phyloP scores from a whole-genome alignment of 2,888 invertebrate species.

The Tenthredo notha region DNA sequence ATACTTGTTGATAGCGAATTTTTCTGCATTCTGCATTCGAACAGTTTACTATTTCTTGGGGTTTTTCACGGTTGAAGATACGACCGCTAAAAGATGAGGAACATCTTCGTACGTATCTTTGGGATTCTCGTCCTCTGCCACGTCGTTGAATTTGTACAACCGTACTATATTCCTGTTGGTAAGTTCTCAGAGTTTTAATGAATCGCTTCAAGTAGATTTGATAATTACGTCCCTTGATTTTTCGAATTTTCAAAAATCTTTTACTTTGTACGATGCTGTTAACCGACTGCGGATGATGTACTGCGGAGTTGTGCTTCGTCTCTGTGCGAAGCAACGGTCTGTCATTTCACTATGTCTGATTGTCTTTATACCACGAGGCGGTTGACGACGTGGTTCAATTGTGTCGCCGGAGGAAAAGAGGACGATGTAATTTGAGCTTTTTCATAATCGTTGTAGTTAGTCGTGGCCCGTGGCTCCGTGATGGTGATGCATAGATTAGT shows the following conservation, averaged over 20 bases:
- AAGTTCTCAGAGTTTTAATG: not conserved
- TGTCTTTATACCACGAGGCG: constrained; percentile 36
- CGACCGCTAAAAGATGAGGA: constrained; percentile 27
- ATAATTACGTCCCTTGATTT: not conserved
- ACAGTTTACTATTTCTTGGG: not conserved
- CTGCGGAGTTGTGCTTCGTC: not conserved
- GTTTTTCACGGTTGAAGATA: not conserved
- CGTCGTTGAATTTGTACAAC: constrained; percentile 27
- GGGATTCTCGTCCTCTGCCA: constrained; percentile 34
- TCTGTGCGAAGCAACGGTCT: not conserved
- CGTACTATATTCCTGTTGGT: constrained; percentile 42
- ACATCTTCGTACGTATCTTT: constrained; percentile 7
- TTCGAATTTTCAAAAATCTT: not conserved
- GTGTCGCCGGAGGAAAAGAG: constrained; percentile 21
- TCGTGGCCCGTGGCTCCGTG: constrained; percentile 9
- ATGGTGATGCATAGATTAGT: constrained; percentile 40
- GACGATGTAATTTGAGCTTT: constrained; percentile 50
- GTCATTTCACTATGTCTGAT: not conserved
- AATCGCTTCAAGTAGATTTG: not conserved
- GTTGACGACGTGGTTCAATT: constrained; percentile 19
- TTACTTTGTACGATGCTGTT: not conserved
- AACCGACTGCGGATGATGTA: constrained; percentile 5
- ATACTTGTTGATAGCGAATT: not conserved
- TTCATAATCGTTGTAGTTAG: constrained; percentile 40
- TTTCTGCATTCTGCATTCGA: not conserved